Evolutionary conservation across 2,113 vertebrate species (phyloP), one percentile per base, ranked within the genome.

Genomic region (Notechis scutatus): DNA sequence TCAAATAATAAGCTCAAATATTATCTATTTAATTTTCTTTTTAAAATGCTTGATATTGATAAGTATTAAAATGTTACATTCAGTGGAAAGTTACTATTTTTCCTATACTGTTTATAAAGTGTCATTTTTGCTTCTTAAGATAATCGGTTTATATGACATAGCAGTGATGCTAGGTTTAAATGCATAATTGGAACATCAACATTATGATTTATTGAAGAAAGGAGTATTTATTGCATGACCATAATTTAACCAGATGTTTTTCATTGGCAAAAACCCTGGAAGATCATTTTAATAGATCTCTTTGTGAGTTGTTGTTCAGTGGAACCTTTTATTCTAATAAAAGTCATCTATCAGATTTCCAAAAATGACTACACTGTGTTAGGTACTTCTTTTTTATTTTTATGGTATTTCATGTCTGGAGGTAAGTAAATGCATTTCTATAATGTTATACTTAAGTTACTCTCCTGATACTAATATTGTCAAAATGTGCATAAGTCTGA

Each of bases 161-260:
- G 47, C 87, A 42, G 5, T n/a, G 61, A 56, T 81, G 34, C 59
- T 92, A 81, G 5, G 45, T 56, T 52, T 92, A 87, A 42, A 34
- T 81, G 34, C 55, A 47, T 54, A 89, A 89, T 89, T 89, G 50
- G 10, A 81, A 56, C 26, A 56, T 56, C 88, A 81, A 10, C 61
- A 56, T 81, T 39, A 56, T 92, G 34, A 92, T 92, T 92, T 92
- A 88, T 88, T 92, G 91, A 92, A 87, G 56, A n/a, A 88, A 88
- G 15, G n/a, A 88, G 42, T 26, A 23, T 92, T 69, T 59, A 47
- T 88, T 92, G 29, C 50, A 55, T 56, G 61, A 54, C 23, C 59
- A 54, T 55, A 69, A 74, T 92, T 23, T 92, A 74, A 55, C 91
- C 91, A 92, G 91, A 55, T 92, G 86, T 88, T 88, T 92, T 92